phyloP scores from a whole-genome alignment of 2,113 vertebrate genomes.

The Caranx melampygus region DNA sequence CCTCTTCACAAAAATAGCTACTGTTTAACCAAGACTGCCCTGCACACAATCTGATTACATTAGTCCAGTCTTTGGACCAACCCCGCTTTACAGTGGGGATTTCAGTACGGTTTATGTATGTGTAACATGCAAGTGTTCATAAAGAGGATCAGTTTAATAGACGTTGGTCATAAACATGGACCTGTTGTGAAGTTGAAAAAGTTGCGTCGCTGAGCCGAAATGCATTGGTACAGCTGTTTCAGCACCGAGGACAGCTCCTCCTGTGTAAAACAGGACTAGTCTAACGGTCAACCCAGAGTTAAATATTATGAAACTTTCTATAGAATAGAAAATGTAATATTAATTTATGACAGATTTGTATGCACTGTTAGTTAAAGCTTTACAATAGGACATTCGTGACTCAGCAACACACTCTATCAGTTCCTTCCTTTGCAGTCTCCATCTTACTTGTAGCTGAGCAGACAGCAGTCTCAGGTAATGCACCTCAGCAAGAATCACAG shows the following conservation, averaged over 20 bases:
- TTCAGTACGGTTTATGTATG: not conserved
- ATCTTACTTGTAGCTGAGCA: not conserved
- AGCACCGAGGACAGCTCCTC: slow-evolving; percentile 77
- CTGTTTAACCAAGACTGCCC: not conserved
- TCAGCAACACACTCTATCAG: slow-evolving; percentile 40
- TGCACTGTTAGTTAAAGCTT: not conserved
- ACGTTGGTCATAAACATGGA: not conserved
- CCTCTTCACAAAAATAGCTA: not conserved
- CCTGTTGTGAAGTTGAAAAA: not conserved
- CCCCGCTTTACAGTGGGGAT: not conserved
- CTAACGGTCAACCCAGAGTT: not conserved
- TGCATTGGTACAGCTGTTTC: slow-evolving; percentile 38
- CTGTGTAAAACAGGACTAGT: not conserved
- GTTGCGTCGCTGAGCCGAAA: not conserved
- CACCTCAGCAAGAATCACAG: not conserved
- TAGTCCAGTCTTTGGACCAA: not conserved
- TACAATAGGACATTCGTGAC: slow-evolving; percentile 31
- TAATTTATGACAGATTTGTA: not conserved
- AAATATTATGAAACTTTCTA: not conserved
- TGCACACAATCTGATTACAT: not conserved
- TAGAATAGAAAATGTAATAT: no score
- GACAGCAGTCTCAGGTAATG: not conserved
- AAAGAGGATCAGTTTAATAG: not conserved
- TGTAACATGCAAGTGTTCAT: not conserved
- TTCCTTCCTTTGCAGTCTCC: slow-evolving; percentile 1